These are phyloP conservation scores for Glossosoma conforme DNA, from an alignment of 1,140 invertebrate species.

Conservation along the genomic window DNA sequence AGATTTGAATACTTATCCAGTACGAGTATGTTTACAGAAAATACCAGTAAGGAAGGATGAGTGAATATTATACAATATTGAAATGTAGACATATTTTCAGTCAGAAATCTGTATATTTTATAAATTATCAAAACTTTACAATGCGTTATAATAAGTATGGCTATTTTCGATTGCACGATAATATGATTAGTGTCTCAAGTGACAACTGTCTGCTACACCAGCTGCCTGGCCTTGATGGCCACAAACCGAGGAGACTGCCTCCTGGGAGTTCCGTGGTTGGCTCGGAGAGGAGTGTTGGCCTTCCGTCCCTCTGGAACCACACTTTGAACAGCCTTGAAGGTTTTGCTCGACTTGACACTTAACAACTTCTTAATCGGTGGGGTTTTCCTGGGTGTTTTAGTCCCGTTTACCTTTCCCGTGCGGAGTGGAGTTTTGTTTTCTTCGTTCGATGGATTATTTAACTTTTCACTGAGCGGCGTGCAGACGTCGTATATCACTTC, in stretches of 20 bases:
- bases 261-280: conserved; percentile 23
- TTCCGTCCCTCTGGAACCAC: conserved; percentile 8
- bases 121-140: too few species aligned
- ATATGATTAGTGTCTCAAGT: too few species aligned
- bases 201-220: conserved; percentile 3
- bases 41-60: too few species aligned
- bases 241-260: conserved; percentile 26
- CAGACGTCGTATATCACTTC: conserved; percentile 31
- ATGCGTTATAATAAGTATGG: too few species aligned
- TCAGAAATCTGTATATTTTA: too few species aligned
- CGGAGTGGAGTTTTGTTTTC: conserved; percentile 4
- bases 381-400: conserved; percentile 19
- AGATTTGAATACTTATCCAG: too few species aligned
- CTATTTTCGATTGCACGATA: too few species aligned
- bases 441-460: conserved; percentile 2
- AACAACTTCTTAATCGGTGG: conserved; percentile 23
- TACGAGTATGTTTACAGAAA: too few species aligned
- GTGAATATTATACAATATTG: too few species aligned
- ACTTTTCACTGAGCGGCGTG: conserved; percentile 27
- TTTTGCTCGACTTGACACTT: conserved; percentile 19
- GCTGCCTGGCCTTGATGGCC: conserved; percentile 22
- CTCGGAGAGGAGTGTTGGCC: conserved; percentile 24
- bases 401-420: conserved; percentile 6
- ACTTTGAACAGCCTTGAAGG: conserved; percentile 9
- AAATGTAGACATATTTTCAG: too few species aligned